Conservation (phyloP, 2,113 vertebrate species). For the Aegotheles bennettii region DNA sequence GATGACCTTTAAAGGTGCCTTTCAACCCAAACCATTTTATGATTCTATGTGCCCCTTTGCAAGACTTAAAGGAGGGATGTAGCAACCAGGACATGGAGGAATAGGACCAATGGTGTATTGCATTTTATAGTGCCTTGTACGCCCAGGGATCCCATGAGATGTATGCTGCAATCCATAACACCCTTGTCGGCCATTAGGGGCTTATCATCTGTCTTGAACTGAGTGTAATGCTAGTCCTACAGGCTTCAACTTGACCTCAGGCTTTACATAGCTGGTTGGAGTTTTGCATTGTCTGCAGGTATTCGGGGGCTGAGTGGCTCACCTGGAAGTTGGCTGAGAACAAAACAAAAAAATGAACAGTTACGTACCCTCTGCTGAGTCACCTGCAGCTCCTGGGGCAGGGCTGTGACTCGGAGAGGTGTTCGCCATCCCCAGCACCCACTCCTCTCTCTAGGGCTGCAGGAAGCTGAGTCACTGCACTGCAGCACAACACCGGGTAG, state of each 20-base stretch:
- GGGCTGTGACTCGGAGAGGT: neutral
- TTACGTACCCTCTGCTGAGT: neutral
- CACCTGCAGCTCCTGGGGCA: neutral
- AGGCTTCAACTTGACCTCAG: neutral
- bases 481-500: neutral
- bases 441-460: neutral
- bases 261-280: neutral
- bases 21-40: no score
- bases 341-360: neutral
- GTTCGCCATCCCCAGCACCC: rapidly evolving
- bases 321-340: neutral
- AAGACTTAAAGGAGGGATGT: neutral
- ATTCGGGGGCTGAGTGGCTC: neutral
- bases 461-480: neutral
- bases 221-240: rapidly evolving
- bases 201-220: neutral
- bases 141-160: neutral
- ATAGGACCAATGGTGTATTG: neutral
- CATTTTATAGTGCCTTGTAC: neutral
- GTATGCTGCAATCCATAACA: neutral
- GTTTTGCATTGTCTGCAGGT: neutral
- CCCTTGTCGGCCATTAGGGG: neutral
- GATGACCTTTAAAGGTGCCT: no score
- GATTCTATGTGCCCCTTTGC: no score
- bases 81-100: neutral